phyloP scores from a whole-genome alignment of 1,140 invertebrate species.

The Papilio polytes region DNA sequence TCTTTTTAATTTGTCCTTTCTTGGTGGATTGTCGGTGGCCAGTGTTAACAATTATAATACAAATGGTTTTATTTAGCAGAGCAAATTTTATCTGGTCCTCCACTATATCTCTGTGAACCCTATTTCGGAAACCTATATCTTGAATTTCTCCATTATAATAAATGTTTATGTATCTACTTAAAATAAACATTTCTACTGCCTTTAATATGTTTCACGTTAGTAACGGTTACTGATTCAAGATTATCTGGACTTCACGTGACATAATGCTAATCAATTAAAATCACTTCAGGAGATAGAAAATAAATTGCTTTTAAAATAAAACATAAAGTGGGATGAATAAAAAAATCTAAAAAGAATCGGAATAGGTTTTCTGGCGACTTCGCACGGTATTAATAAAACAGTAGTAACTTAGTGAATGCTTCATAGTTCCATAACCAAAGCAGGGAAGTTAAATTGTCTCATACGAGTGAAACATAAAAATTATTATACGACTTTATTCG shows the following conservation, averaged over 20 bases:
- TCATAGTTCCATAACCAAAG: background rate
- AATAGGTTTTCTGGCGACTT: too few species aligned
- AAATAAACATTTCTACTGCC: background rate
- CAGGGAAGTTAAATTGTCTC: background rate
- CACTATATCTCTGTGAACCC: background rate
- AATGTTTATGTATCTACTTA: constrained; percentile 35
- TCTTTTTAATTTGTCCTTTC: too few species aligned
- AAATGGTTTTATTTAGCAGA: too few species aligned
- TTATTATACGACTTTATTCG: constrained; percentile 1
- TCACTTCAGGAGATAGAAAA: background rate
- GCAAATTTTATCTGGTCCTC: background rate
- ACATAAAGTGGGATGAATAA: too few species aligned
- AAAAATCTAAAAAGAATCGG: background rate
- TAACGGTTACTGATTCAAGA: constrained; percentile 2
- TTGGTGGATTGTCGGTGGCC: too few species aligned
- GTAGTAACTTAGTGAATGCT: background rate
- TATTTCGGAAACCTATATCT: background rate
- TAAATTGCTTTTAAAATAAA: background rate
- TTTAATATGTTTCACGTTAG: constrained; percentile 30
- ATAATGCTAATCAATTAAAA: constrained; percentile 24
- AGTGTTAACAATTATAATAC: too few species aligned
- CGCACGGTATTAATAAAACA: too few species aligned
- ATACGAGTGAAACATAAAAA: background rate
- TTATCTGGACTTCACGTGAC: constrained; percentile 30
- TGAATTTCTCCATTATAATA: constrained; percentile 9